Evolutionary conservation across 2,797 vertebrate species (phyloP).

Genomic region (Macrochelys suwanniensis): DNA sequence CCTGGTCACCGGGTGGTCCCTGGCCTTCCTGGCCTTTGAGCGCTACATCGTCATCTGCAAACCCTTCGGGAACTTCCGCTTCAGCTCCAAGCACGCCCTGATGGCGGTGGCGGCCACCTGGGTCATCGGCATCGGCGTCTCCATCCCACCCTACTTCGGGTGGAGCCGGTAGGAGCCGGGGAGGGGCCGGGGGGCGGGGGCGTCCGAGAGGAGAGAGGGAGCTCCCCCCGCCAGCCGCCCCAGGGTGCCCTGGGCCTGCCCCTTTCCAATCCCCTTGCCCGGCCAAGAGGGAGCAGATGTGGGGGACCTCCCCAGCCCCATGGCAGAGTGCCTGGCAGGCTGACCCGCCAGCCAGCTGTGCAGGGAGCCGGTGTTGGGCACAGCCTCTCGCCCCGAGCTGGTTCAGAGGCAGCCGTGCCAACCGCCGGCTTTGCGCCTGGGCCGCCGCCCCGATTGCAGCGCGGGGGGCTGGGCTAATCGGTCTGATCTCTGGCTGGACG

Average conservation of each 20-base stretch:
- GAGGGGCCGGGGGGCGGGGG: fast-evolving
- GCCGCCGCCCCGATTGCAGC: no score
- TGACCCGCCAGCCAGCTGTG: not conserved
- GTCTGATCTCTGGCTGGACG: not conserved
- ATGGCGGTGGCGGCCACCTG: constrained; percentile 81
- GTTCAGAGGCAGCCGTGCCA: no score
- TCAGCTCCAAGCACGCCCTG: constrained; percentile 81
- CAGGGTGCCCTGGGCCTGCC: not conserved
- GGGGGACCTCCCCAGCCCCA: not conserved
- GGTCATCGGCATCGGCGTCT: constrained; percentile 78
- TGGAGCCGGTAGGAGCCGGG: constrained; percentile 81
- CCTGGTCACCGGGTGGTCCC: constrained; percentile 87
- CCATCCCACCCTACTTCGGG: constrained; percentile 83
- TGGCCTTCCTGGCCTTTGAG: constrained; percentile 88
- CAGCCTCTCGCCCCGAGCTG: not conserved
- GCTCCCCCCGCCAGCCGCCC: not conserved
- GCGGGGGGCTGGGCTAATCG: not conserved
- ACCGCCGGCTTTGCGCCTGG: not conserved
- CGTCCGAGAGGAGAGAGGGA: not conserved
- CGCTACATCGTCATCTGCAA: constrained; percentile 90
- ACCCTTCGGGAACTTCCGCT: constrained; percentile 86
- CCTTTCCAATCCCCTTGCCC: not conserved
- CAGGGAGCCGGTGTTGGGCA: no score
- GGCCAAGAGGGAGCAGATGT: not conserved
- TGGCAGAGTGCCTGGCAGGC: not conserved